phyloP scores from a whole-genome alignment of 1,140 invertebrate species.

The Drosophila equinoxialis region DNA sequence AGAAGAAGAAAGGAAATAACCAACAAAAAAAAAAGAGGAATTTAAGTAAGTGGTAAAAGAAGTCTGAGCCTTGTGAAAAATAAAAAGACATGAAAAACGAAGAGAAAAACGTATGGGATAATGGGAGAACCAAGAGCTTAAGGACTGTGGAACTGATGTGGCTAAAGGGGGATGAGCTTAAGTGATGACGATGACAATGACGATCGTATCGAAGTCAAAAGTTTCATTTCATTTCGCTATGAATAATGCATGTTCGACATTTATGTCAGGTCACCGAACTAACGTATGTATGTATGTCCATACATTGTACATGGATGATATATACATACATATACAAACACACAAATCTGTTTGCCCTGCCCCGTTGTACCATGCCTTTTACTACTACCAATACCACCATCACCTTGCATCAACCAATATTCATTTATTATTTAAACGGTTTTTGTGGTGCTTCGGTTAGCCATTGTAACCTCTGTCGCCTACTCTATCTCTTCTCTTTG shows the following conservation, averaged over 20 bases:
- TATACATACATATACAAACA: background rate
- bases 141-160: no score
- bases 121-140: background rate
- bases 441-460: conserved; percentile 46
- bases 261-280: conserved; percentile 8
- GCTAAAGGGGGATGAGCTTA: background rate
- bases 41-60: conserved; percentile 13
- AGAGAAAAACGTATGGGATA: background rate
- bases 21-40: background rate
- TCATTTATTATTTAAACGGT: conserved; percentile 61
- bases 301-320: background rate
- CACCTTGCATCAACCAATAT: conserved; percentile 21
- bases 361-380: background rate
- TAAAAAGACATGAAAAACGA: background rate
- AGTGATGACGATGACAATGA: conserved; percentile 5
- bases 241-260: conserved; percentile 5
- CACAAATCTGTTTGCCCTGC: background rate
- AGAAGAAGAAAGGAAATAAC: background rate
- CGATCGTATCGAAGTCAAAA: conserved; percentile 9
- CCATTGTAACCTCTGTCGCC: conserved; percentile 1
- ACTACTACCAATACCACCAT: background rate
- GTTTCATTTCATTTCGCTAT: conserved; percentile 4
- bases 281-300: background rate
- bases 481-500: no score
- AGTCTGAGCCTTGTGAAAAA: conserved; percentile 7